Evolutionary conservation across 1,140 invertebrate genomes (phyloP), one percentile per base, ranked within the genome.

Genomic region (Atopsyche davidsoni): DNA sequence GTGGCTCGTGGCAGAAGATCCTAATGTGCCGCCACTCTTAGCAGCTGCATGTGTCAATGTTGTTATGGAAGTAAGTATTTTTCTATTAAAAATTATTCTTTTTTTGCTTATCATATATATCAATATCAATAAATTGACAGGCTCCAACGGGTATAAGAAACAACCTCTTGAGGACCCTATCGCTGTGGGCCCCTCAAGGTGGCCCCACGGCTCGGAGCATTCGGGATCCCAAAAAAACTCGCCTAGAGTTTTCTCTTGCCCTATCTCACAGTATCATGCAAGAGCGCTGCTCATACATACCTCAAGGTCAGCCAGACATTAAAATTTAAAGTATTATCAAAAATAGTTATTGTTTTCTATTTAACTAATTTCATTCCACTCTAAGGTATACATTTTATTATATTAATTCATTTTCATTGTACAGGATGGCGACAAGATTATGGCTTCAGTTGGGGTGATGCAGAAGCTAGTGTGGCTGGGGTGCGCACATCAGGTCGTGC

Each of bases 271-370:
- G 92, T 0, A 75, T 94, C 4, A 66, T 95, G 14, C 90, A 95
- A 64, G 92, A 96, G 69, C 75, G 93, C 40, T 72, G 92, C 51
- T 86, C 80, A 53, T 95, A 82, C 63, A 89, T 93, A 57, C 89
- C 77, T 0, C 75, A 78, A 49, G 68, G 68, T 18, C 68, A 66
- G 2, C 3, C 9, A 28, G 6, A 28, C 24, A 7, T n/a, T 28
- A n/a, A 28, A 28, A 28, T 7, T 28, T 28, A n/a, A n/a, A n/a
- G n/a, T n/a, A n/a, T n/a, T n/a, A n/a, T n/a, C n/a, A n/a, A n/a
- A n/a, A n/a, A n/a, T n/a, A n/a, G n/a, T n/a, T n/a, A n/a, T n/a
- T n/a, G n/a, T n/a, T n/a, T n/a, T n/a, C n/a, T n/a, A n/a, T n/a
- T n/a, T n/a, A n/a, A n/a, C n/a, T n/a, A n/a, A n/a, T n/a, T n/a